These are phyloP conservation scores for Andrena bucephala DNA, from an alignment of 2,888 invertebrate genomes.

Conservation along the genomic window DNA sequence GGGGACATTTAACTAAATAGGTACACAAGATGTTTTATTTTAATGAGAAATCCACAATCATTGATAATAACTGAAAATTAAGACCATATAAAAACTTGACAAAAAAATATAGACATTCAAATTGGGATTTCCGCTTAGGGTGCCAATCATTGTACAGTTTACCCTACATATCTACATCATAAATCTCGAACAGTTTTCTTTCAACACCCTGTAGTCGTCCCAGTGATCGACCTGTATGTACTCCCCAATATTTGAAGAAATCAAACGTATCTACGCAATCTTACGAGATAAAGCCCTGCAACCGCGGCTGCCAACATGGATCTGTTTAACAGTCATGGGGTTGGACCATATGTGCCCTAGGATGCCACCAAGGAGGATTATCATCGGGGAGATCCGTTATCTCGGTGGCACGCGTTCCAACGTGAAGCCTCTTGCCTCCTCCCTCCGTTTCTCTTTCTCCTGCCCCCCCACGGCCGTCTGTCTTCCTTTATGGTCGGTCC, in stretches of 20 bases:
- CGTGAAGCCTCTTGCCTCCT: conserved; percentile 69
- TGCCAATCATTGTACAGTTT: too few relatives aligned
- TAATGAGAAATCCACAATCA: too few relatives aligned
- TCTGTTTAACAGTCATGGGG: conserved; percentile 76
- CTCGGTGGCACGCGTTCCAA: conserved; percentile 81
- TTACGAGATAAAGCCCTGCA: conserved; percentile 35
- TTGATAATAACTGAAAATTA: too few relatives aligned
- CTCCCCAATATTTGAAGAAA: conserved; percentile 22
- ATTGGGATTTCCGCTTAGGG: too few relatives aligned
- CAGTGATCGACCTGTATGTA: not conserved
- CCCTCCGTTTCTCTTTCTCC: conserved; percentile 34
- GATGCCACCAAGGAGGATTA: conserved; percentile 79
- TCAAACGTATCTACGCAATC: conserved; percentile 43
- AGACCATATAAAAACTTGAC: too few relatives aligned
- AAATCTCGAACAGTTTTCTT: too few relatives aligned
- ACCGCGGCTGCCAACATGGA: conserved; percentile 49
- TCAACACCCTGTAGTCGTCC: not conserved
- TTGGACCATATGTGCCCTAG: conserved; percentile 76
- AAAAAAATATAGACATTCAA: too few relatives aligned
- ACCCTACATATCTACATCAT: too few relatives aligned
- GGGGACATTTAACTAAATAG: too few relatives aligned
- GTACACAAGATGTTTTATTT: too few relatives aligned
- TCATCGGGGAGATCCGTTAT: conserved; percentile 83
- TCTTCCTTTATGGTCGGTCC: conserved; percentile 70
- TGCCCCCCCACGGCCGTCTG: conserved; percentile 34